Evolutionary conservation across 2,888 invertebrate genomes (phyloP).

Genomic region (Cistogaster globosa): DNA sequence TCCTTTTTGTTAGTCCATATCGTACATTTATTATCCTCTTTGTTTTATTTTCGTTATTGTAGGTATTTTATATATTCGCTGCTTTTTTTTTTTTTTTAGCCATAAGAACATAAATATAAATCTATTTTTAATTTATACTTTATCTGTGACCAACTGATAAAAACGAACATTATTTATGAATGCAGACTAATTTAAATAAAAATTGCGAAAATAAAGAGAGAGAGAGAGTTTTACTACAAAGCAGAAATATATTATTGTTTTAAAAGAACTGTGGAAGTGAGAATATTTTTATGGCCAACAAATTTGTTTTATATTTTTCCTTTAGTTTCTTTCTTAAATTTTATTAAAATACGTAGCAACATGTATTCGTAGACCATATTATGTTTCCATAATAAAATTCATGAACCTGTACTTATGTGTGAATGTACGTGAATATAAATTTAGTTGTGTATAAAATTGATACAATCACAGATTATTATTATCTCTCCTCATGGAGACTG

Average conservation of each 20-base stretch:
- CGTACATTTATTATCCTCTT: neutral
- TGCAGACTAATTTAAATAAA: slow-evolving; percentile 66
- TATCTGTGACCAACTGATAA: slow-evolving; percentile 70
- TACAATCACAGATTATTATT: no score
- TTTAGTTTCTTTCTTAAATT: slow-evolving; percentile 8
- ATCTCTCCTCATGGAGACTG: no score
- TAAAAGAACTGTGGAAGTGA: slow-evolving; percentile 25
- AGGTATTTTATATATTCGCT: neutral
- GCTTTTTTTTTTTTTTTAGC: neutral
- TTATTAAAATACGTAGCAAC: slow-evolving; percentile 25
- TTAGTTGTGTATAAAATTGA: no score
- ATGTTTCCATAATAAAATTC: neutral
- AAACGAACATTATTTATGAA: slow-evolving; percentile 71
- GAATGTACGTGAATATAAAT: no score
- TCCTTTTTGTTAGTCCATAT: slow-evolving; percentile 38
- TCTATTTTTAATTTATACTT: slow-evolving; percentile 68
- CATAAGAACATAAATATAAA: slow-evolving; percentile 52
- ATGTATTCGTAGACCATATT: slow-evolving; percentile 6
- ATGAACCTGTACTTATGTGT: neutral
- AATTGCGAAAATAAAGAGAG: slow-evolving; percentile 31
- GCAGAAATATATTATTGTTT: slow-evolving; percentile 9
- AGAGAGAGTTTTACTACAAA: neutral
- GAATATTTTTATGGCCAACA: slow-evolving; percentile 19
- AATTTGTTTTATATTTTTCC: slow-evolving; percentile 26
- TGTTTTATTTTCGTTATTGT: slow-evolving; percentile 44